Conservation (phyloP, 2,888 invertebrate species). For the Podotricha telesiphe region DNA sequence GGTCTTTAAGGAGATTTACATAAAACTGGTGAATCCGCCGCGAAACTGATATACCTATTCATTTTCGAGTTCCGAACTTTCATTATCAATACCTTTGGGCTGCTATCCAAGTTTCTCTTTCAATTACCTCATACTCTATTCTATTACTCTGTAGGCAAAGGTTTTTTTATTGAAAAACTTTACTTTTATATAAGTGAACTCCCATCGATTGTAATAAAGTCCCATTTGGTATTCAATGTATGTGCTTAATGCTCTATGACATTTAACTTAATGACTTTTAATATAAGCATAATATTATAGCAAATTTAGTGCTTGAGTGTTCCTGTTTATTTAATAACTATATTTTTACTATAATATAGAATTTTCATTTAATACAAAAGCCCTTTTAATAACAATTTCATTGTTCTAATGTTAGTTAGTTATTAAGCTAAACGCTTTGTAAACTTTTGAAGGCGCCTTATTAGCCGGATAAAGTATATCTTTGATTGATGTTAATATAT, state of each 20-base stretch:
- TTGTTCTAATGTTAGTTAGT: too few species aligned
- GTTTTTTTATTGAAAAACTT: conserved; percentile 27
- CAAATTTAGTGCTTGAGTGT: too few species aligned
- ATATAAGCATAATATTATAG: too few species aligned
- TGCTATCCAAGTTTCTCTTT: conserved; percentile 30
- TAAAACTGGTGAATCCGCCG: conserved; percentile 42
- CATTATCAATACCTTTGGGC: conserved; percentile 36
- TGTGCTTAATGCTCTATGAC: background rate
- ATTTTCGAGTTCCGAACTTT: conserved; percentile 40
- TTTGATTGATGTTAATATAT: too few species aligned
- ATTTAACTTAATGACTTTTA: too few species aligned
- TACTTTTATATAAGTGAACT: conserved; percentile 11
- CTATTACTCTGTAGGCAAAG: conserved; percentile 22
- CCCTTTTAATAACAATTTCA: too few species aligned
- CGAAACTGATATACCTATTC: conserved; percentile 43
- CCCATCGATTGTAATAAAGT: conserved; percentile 7
- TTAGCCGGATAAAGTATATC: too few species aligned
- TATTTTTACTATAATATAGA: too few species aligned
- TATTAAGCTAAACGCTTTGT: too few species aligned
- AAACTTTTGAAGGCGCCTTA: too few species aligned
- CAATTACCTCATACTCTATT: conserved; percentile 30
- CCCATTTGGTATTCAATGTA: background rate
- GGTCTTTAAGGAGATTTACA: conserved; percentile 44
- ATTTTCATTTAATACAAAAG: too few species aligned
- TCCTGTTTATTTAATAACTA: too few species aligned